Evolutionary conservation across 2,113 vertebrate species (phyloP).

Genomic region (Glaucidium brasilianum): DNA sequence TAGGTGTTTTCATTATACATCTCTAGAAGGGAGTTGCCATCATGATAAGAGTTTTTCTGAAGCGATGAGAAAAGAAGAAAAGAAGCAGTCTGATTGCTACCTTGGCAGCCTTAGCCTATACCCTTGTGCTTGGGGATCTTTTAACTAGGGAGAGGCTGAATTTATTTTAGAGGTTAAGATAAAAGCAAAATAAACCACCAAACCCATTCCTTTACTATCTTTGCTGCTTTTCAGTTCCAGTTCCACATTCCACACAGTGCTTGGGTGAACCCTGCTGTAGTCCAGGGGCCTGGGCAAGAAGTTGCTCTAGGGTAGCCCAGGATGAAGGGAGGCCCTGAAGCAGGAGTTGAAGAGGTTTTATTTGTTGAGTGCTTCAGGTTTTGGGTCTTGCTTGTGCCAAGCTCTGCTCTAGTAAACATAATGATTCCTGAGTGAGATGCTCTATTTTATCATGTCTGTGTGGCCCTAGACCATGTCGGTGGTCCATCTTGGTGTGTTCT

Average conservation of each 20-base stretch:
- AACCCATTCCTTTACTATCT: background rate
- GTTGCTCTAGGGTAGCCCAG: background rate
- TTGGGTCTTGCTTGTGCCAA: background rate
- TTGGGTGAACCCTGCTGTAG: background rate
- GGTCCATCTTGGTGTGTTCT: background rate
- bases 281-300: background rate
- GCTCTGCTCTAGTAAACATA: background rate
- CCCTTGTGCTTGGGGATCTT: background rate
- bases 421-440: background rate
- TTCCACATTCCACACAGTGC: background rate
- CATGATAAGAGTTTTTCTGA: background rate
- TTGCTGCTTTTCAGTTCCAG: background rate
- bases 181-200: background rate
- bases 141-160: background rate
- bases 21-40: background rate
- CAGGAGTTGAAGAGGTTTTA: background rate
- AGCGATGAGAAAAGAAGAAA: background rate
- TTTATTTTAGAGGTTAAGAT: background rate
- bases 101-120: background rate
- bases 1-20: background rate
- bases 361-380: background rate
- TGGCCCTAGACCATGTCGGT: background rate
- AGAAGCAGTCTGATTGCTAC: background rate
- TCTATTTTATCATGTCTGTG: background rate
- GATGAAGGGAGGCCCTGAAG: background rate